These are phyloP conservation scores for Hylaea fasciaria DNA, from an alignment of 2,888 invertebrate species.

Conservation along the genomic window DNA sequence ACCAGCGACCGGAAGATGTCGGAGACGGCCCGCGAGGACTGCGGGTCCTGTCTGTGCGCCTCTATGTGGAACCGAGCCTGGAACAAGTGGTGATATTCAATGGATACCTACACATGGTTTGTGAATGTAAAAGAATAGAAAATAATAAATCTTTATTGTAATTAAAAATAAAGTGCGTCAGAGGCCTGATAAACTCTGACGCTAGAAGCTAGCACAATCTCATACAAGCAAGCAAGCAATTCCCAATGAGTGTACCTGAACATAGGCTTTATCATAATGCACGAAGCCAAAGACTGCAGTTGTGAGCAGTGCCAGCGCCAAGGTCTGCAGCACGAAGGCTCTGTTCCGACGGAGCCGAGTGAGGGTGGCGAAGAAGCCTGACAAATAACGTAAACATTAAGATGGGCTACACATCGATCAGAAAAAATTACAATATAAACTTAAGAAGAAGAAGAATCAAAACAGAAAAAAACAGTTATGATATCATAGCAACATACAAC, in stretches of 20 bases:
- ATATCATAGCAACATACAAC: too few species aligned
- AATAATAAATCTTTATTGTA: too few species aligned
- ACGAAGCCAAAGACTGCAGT: slow-evolving; percentile 68
- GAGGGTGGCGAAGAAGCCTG: slow-evolving; percentile 60
- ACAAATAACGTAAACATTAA: slow-evolving; percentile 1
- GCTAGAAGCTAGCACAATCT: too few species aligned
- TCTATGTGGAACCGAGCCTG: slow-evolving; percentile 73
- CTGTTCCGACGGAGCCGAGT: slow-evolving; percentile 61
- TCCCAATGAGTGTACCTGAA: slow-evolving; percentile 55
- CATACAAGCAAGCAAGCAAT: too few species aligned
- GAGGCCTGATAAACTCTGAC: too few species aligned
- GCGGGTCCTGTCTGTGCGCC: slow-evolving; percentile 63
- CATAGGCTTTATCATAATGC: slow-evolving; percentile 61
- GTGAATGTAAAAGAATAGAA: too few species aligned
- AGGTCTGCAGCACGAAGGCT: slow-evolving; percentile 59
- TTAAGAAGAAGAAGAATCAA: too few species aligned
- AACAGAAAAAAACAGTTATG: too few species aligned
- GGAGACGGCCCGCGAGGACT: slow-evolving; percentile 62
- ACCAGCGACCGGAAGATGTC: slow-evolving; percentile 72
- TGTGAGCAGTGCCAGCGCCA: slow-evolving; percentile 62
- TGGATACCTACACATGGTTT: too few species aligned
- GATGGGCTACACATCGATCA: background rate
- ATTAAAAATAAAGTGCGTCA: too few species aligned
- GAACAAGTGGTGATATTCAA: slow-evolving; percentile 25
- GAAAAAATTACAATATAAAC: too few species aligned